phyloP scores from a whole-genome alignment of 2,888 invertebrate genomes.

The Dusona sp. region DNA sequence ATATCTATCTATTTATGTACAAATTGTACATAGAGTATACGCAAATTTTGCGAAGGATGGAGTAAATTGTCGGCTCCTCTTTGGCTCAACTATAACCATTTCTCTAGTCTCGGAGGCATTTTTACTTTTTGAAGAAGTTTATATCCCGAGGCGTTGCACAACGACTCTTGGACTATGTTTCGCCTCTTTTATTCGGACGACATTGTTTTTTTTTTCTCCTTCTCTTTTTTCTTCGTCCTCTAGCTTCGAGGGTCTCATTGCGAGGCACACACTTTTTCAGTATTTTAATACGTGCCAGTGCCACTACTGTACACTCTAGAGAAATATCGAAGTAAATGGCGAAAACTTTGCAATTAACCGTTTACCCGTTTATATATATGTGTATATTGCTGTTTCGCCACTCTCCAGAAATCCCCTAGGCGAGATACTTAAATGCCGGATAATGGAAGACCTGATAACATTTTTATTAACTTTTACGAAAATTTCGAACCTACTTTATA shows the following conservation, averaged over 20 bases:
- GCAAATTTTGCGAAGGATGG: slow-evolving; percentile 39
- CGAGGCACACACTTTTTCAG: slow-evolving; percentile 51
- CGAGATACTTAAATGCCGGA: slow-evolving; percentile 80
- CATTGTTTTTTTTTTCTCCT: slow-evolving; percentile 44
- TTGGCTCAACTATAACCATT: slow-evolving; percentile 32
- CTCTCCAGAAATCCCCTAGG: slow-evolving; percentile 54
- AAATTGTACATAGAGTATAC: slow-evolving; percentile 27
- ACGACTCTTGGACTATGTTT: slow-evolving; percentile 23
- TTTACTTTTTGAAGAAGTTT: slow-evolving; percentile 53
- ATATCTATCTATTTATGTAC: slow-evolving; percentile 7
- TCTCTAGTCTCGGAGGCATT: slow-evolving; percentile 28
- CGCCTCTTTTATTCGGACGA: slow-evolving; percentile 58
- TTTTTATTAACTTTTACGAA: slow-evolving; percentile 80
- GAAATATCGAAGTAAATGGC: slow-evolving; percentile 49
- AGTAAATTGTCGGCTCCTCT: slow-evolving; percentile 56
- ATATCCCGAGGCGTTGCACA: slow-evolving; percentile 49
- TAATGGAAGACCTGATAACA: slow-evolving; percentile 83
- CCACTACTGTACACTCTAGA: slow-evolving; percentile 25
- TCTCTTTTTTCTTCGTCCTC: not conserved
- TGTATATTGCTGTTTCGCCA: slow-evolving; percentile 41
- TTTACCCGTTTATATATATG: slow-evolving; percentile 53
- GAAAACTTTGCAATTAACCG: slow-evolving; percentile 80
- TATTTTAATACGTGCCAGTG: slow-evolving; percentile 59
- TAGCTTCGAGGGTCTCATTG: slow-evolving; percentile 50
- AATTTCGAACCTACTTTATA: slow-evolving; percentile 20